These are phyloP conservation scores for Orthonyx spaldingii DNA, from an alignment of 2,113 vertebrate genomes.

Conservation along the genomic window DNA sequence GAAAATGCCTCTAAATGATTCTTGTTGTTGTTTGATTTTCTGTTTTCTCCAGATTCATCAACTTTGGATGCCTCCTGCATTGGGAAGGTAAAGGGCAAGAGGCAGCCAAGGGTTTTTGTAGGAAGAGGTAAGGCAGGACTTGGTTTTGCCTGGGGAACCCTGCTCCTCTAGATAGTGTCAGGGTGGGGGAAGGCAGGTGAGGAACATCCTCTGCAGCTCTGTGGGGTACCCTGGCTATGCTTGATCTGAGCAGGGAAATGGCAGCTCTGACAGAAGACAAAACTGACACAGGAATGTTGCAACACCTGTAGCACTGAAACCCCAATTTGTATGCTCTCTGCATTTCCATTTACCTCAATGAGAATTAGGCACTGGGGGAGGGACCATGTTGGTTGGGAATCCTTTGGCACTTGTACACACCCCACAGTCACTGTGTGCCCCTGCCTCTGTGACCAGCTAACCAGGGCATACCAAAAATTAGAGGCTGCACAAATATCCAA, in stretches of 20 bases:
- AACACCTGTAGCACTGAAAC: neutral
- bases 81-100: neutral
- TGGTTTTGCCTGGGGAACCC: neutral
- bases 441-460: neutral
- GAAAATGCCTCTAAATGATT: neutral
- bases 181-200: neutral
- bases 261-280: neutral
- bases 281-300: neutral
- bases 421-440: neutral
- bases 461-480: neutral
- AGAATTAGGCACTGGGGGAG: neutral
- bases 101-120: neutral
- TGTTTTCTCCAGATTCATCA: neutral
- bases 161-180: rapidly evolving
- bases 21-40: neutral
- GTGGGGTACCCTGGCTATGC: neutral
- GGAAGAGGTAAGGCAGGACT: neutral
- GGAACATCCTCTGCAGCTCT: neutral
- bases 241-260: neutral
- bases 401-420: neutral
- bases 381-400: neutral
- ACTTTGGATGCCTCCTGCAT: neutral
- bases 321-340: neutral
- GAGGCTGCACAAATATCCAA: neutral
- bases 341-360: neutral